Percentiles rank a stretch among this genome's conserved stretches.
Evolutionary conservation across 2,888 invertebrate genomes (phyloP).

Genomic region (Tetheella fluctuosa): DNA sequence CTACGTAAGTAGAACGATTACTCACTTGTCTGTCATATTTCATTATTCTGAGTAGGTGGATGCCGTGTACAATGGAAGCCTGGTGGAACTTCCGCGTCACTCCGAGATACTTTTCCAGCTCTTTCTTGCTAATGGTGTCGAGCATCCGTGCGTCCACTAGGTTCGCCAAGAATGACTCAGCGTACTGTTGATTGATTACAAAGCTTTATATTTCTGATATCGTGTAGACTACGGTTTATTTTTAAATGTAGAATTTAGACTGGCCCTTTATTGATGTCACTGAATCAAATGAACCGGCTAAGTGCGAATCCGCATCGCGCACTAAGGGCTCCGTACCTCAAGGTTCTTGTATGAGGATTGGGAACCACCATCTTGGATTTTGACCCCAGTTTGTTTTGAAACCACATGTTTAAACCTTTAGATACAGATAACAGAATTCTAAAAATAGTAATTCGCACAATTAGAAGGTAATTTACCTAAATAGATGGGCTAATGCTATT

Average conservation of each 20-base stretch:
- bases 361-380: too few relatives aligned
- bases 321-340: too few relatives aligned
- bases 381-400: too few relatives aligned
- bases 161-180: slow-evolving; percentile 93
- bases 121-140: slow-evolving; percentile 96
- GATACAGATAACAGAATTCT: too few relatives aligned
- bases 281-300: not conserved
- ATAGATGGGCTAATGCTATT: too few relatives aligned
- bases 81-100: slow-evolving; percentile 97
- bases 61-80: slow-evolving; percentile 96
- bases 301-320: too few relatives aligned
- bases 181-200: slow-evolving; percentile 85
- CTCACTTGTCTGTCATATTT: slow-evolving; percentile 95
- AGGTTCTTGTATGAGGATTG: too few relatives aligned
- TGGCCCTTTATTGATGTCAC: not conserved
- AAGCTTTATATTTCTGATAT: slow-evolving; percentile 2
- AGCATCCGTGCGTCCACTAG: slow-evolving; percentile 97
- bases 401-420: too few relatives aligned
- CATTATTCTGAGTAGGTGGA: slow-evolving; percentile 95
- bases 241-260: not conserved
- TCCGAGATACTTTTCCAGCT: slow-evolving; percentile 95
- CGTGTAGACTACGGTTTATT: not conserved
- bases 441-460: too few relatives aligned
- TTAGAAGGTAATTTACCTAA: too few relatives aligned
- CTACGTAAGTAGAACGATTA: slow-evolving; percentile 16